A percentile compares a stretch with the other conserved stretches of the same genome.
Conservation (phyloP, 2,113 vertebrate genomes). For the Trichomycterus rosablanca region DNA sequence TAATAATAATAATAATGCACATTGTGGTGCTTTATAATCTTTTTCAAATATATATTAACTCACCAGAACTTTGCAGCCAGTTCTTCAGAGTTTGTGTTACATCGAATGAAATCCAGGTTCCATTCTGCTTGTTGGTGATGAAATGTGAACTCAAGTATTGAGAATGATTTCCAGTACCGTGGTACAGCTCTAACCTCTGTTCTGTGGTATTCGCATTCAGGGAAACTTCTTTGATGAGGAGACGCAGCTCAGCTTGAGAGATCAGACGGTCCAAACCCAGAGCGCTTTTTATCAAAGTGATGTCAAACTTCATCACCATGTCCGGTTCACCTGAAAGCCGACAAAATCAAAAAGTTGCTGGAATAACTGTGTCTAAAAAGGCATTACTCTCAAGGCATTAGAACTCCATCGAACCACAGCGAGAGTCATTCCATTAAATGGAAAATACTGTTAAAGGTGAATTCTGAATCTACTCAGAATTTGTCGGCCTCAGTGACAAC, state of each 20-base stretch:
- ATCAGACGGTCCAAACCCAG: slow-evolving; percentile 47
- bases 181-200: slow-evolving; percentile 69
- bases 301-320: slow-evolving; percentile 44
- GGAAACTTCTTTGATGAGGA: slow-evolving; percentile 45
- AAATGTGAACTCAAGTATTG: slow-evolving; percentile 64
- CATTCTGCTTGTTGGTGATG: slow-evolving; percentile 33
- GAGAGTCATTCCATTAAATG: too few species aligned
- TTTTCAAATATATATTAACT: slow-evolving; percentile 16
- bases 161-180: slow-evolving; percentile 42
- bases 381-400: too few species aligned
- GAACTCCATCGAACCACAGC: too few species aligned
- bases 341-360: too few species aligned
- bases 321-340: background rate
- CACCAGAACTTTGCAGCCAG: slow-evolving; percentile 64
- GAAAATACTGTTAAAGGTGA: too few species aligned
- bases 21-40: too few species aligned
- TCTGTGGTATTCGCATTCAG: slow-evolving; percentile 22
- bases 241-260: slow-evolving; percentile 66
- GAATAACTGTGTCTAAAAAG: too few species aligned
- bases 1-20: background rate
- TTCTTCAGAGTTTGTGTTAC: slow-evolving; percentile 63
- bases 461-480: too few species aligned
- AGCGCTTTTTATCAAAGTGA: slow-evolving; percentile 46
- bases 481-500: too few species aligned
- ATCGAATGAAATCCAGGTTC: slow-evolving; percentile 71